A percentile compares a stretch with the other conserved stretches of the same genome.
Evolutionary conservation across 2,113 vertebrate genomes (phyloP).

Genomic region (Neopipo cinnamomea): DNA sequence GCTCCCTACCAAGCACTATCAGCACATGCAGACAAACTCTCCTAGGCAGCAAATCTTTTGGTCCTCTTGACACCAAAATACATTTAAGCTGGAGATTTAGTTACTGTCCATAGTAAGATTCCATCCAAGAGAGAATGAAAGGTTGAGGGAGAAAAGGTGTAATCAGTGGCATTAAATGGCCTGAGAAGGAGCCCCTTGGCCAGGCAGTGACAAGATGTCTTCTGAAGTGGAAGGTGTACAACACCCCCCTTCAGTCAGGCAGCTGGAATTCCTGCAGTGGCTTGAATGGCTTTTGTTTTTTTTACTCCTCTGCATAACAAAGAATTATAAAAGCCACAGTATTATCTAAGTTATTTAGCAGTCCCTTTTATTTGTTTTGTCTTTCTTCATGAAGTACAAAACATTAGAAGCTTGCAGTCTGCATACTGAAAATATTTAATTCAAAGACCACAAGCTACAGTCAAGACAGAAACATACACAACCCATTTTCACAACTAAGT

Average conservation of each 20-base stretch:
- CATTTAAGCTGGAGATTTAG: background rate
- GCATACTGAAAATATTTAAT: background rate
- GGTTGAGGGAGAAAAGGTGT: background rate
- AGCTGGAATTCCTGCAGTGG: background rate
- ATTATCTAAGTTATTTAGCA: background rate
- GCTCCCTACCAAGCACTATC: background rate
- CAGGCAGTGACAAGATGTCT: background rate
- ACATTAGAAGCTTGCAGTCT: background rate
- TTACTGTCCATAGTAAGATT: background rate
- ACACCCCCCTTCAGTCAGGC: background rate
- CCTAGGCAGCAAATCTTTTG: background rate
- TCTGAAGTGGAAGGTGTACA: background rate
- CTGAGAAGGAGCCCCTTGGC: background rate
- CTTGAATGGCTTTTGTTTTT: background rate
- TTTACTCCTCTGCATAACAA: background rate
- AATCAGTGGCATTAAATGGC: background rate
- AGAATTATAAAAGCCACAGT: background rate
- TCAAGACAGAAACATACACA: background rate
- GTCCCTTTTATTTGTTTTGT: background rate
- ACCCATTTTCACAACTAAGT: background rate
- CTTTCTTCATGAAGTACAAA: background rate
- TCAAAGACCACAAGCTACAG: background rate
- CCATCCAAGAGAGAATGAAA: background rate
- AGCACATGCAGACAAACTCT: background rate
- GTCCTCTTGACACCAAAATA: background rate